Evolutionary conservation across 2,797 vertebrate genomes (phyloP), one percentile per base, ranked within the genome.

Genomic region (Eulemur coronatus): DNA sequence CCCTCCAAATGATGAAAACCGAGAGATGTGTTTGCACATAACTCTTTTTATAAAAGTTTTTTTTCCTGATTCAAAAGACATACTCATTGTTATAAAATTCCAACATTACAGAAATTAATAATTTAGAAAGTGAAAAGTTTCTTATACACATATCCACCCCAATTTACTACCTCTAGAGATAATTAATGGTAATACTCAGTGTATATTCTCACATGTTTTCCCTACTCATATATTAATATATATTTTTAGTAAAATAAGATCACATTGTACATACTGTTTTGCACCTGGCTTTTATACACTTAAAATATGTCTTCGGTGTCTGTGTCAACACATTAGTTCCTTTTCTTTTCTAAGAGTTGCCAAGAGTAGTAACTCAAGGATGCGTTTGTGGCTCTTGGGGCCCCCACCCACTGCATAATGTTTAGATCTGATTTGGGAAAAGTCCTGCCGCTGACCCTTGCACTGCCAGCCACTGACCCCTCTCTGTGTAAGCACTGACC

Each of bases 221-320:
- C n/a, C 38, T 84, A 52, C 12, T 73, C 50, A 38, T 82, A 28
- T 33, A 59, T 28, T 79, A 84, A 84, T 52, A 67, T 2, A 11
- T 35, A 26, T 41, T 81, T 75, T 48, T 67, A 50, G 88, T 93
- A 80, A 84, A 91, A 57, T 91, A 84, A 94, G 65, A 81, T 90
- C 9, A 38, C 10, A 69, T 81, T 52, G 5, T 69, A 79, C 18
- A 92, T 59, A 48, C 7, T 43, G 5, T 63, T 96, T 79, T 79
- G 17, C 52, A 93, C 30, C 41, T 95, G 52, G 26, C 20, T 89
- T 92, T 41, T 61, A 76, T 52, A 75, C n/a, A 35, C 43, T 87
- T 72, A 84, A 75, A 82, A 65, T 89, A 52, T 24, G 5, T 52
- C 55, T 76, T 84, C 26, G 7, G 17, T 50, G 28, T 84, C 61